A percentile compares a stretch with the other conserved stretches of the same genome.
phyloP scores from a whole-genome alignment of 2,888 invertebrate species.

The Parnassius glacialis region DNA sequence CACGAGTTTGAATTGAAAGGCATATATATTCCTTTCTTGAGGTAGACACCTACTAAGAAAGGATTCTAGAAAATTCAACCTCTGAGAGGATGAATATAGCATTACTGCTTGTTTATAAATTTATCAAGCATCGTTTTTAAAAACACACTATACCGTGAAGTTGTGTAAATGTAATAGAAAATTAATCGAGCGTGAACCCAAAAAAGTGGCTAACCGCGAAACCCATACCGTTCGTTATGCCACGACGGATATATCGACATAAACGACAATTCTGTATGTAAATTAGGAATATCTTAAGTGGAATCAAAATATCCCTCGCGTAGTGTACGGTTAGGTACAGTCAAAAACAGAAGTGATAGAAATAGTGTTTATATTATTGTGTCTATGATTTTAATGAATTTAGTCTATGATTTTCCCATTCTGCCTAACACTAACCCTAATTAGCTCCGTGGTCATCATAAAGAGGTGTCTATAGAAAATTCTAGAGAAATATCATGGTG shows the following conservation, averaged over 20 bases:
- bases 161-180: slow-evolving; percentile 40
- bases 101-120: no score
- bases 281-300: slow-evolving; percentile 71
- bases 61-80: no score
- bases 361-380: not conserved
- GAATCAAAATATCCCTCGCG: slow-evolving; percentile 58
- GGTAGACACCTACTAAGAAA: no score
- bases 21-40: no score
- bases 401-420: no score
- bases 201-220: slow-evolving; percentile 41
- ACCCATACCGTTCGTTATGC: slow-evolving; percentile 46
- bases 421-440: no score
- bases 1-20: no score
- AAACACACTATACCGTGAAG: slow-evolving; percentile 29
- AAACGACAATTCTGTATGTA: slow-evolving; percentile 68
- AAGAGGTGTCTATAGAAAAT: no score
- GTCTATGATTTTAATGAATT: no score
- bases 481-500: no score
- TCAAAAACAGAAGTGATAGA: slow-evolving; percentile 39
- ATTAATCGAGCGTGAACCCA: slow-evolving; percentile 51
- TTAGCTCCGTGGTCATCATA: no score
- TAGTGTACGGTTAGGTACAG: slow-evolving; percentile 44
- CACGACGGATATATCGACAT: slow-evolving; percentile 39
- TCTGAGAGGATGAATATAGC: no score
- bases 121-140: not conserved